Conservation (phyloP, 2,113 vertebrate genomes). For the Dascyllus trimaculatus region DNA sequence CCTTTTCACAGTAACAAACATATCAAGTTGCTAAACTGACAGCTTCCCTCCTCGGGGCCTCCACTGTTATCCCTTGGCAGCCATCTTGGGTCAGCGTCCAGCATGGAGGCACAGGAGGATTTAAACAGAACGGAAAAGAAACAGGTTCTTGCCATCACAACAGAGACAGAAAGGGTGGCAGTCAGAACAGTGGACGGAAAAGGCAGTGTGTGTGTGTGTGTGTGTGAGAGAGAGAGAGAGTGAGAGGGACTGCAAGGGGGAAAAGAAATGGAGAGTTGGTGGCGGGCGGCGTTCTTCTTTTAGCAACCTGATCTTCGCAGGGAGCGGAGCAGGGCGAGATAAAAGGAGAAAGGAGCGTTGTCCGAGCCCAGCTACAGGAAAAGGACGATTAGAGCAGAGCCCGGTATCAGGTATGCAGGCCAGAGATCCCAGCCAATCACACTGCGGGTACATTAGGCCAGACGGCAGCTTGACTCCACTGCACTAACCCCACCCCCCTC, state of each 20-base stretch:
- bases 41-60: not conserved
- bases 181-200: slow-evolving; percentile 11
- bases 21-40: not conserved
- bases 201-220: not conserved
- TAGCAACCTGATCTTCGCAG: slow-evolving; percentile 81
- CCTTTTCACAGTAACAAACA: not conserved
- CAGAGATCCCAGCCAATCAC: slow-evolving; percentile 71
- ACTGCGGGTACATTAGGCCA: slow-evolving; percentile 60
- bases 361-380: slow-evolving; percentile 77
- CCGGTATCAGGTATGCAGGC: slow-evolving; percentile 76
- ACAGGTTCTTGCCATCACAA: slow-evolving; percentile 37
- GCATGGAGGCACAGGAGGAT: not conserved
- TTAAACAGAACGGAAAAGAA: slow-evolving; percentile 31
- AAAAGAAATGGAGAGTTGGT: slow-evolving; percentile 46
- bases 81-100: slow-evolving; percentile 47
- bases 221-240: slow-evolving; percentile 12
- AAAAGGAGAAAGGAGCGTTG: slow-evolving; percentile 81
- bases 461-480: slow-evolving; percentile 61
- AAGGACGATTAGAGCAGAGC: slow-evolving; percentile 79
- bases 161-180: slow-evolving; percentile 19
- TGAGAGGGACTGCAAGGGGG: slow-evolving; percentile 12
- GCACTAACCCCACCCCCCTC: slow-evolving; percentile 32
- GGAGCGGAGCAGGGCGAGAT: slow-evolving; percentile 73
- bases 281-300: slow-evolving; percentile 67
- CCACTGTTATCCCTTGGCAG: not conserved